Percentiles rank a stretch among this genome's conserved stretches.
These are phyloP conservation scores for Cebus imitator DNA, from an alignment of 2,113 vertebrate genomes.

Conservation along the genomic window DNA sequence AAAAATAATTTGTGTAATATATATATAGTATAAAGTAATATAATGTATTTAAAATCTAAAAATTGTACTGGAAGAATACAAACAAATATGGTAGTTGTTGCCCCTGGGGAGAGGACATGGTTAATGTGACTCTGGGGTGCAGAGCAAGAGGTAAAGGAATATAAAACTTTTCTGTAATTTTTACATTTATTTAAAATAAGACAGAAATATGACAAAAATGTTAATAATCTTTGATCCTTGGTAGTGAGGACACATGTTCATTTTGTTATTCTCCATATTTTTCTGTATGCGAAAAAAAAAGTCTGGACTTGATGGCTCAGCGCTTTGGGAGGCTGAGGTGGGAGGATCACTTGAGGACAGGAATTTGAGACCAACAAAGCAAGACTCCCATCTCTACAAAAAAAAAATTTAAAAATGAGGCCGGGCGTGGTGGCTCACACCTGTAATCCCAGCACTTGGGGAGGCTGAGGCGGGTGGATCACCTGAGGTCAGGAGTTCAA, in stretches of 20 bases:
- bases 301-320: too few relatives aligned
- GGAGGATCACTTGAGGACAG: too few relatives aligned
- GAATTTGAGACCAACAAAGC: too few relatives aligned
- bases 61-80: background rate
- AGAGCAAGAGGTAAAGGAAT: background rate
- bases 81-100: background rate
- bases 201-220: background rate
- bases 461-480: too few relatives aligned
- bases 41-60: background rate
- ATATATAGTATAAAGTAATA: background rate
- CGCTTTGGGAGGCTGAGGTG: too few relatives aligned
- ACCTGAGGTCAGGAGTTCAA: too few relatives aligned
- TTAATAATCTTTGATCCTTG: background rate
- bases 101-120: background rate
- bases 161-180: background rate
- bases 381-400: too few relatives aligned
- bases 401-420: too few relatives aligned
- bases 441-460: too few relatives aligned
- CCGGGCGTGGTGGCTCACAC: too few relatives aligned
- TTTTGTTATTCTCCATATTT: background rate
- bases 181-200: slow-evolving; percentile 31
- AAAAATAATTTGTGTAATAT: background rate
- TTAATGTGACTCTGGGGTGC: background rate
- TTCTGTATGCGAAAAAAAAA: background rate
- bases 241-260: background rate